Evolutionary conservation across 2,797 vertebrate genomes (phyloP).

Genomic region (Mormyrus hasselquistii): DNA sequence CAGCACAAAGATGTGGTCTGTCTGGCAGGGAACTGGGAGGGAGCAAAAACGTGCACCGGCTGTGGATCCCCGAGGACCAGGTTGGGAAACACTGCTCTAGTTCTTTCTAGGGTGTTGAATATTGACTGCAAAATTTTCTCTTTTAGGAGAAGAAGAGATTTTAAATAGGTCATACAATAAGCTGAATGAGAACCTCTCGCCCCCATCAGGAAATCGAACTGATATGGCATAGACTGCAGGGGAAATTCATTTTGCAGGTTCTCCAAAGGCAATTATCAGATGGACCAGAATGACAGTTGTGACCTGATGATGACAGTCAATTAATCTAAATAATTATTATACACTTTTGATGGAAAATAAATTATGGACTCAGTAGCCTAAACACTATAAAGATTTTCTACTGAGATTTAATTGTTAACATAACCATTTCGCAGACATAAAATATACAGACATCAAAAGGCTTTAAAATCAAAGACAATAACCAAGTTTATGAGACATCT

Average conservation of each 20-base stretch:
- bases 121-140: not conserved
- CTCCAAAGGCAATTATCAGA: not conserved
- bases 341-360: not conserved
- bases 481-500: not conserved
- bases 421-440: not conserved
- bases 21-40: not conserved
- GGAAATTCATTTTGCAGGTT: not conserved
- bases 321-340: conserved; percentile 1
- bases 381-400: not conserved
- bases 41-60: not conserved
- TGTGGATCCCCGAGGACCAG: not conserved
- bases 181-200: not conserved
- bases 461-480: conserved; percentile 3
- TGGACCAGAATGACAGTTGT: not conserved
- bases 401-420: conserved; percentile 6
- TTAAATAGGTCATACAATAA: not conserved
- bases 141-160: not conserved
- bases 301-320: conserved; percentile 1
- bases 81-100: not conserved
- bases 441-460: conserved; percentile 1
- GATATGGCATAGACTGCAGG: not conserved
- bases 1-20: not conserved
- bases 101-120: not conserved
- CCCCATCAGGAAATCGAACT: not conserved
- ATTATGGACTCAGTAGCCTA: not conserved